phyloP scores from a whole-genome alignment of 2,113 vertebrate genomes.

The Coreoperca whiteheadi region DNA sequence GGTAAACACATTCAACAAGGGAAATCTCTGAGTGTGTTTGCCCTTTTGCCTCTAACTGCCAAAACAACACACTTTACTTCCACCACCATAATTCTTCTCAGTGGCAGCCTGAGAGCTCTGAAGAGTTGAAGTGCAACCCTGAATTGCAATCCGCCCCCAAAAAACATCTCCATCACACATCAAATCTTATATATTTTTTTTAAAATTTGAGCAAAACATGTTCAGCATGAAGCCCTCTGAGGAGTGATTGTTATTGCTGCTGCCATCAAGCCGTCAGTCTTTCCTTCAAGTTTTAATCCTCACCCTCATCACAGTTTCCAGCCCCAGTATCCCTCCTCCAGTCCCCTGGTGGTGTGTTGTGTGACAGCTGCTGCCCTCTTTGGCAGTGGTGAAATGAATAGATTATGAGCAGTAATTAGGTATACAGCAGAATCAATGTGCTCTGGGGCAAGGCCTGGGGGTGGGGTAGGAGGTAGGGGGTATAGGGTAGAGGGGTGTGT shows the following conservation, averaged over 20 bases:
- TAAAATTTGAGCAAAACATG: conserved; percentile 39
- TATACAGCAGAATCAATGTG: conserved; percentile 99
- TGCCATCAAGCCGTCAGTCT: conserved; percentile 31
- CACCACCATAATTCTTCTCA: conserved; percentile 29
- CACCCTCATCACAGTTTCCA: conserved; percentile 33
- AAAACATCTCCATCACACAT: conserved; percentile 37
- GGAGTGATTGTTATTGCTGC: conserved; percentile 27
- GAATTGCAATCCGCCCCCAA: background rate
- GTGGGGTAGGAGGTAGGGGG: conserved; percentile 86
- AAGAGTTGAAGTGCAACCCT: conserved; percentile 25
- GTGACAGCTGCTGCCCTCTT: conserved; percentile 98
- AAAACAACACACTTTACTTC: conserved; percentile 54
- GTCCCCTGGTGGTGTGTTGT: conserved; percentile 76
- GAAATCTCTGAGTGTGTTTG: conserved; percentile 17
- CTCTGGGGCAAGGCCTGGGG: conserved; percentile 93
- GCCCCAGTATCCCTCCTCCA: conserved; percentile 52
- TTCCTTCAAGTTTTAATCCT: conserved; percentile 53
- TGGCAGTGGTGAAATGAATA: conserved; percentile 99
- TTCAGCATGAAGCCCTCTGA: conserved; percentile 22
- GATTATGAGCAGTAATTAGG: conserved; percentile 99
- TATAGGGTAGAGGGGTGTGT: conserved; percentile 20
- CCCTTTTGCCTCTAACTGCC: conserved; percentile 53
- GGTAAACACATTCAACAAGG: conserved; percentile 37
- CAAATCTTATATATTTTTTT: conserved; percentile 1
- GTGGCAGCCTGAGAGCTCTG: conserved; percentile 25